phyloP scores from a whole-genome alignment of 2,888 invertebrate species.

The Himalopsyche anomala region DNA sequence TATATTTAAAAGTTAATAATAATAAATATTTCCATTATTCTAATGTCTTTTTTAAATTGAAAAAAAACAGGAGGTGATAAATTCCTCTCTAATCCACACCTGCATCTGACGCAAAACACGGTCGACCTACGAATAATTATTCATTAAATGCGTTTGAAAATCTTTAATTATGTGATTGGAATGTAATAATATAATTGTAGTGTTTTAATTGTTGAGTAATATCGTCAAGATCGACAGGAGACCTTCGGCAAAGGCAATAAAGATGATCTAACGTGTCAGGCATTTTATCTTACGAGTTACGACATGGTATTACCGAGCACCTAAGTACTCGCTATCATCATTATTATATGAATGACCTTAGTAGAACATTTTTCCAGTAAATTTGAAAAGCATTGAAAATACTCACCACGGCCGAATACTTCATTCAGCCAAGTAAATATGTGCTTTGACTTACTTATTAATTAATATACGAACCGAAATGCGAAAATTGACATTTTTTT shows the following conservation, averaged over 20 bases:
- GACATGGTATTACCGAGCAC: neutral
- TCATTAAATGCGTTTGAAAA: too few species aligned
- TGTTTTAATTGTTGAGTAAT: constrained; percentile 5
- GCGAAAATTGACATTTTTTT: too few species aligned
- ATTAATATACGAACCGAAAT: too few species aligned
- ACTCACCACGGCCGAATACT: neutral
- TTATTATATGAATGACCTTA: constrained; percentile 31
- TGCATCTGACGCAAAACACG: too few species aligned
- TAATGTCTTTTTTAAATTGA: too few species aligned
- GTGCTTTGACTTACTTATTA: too few species aligned
- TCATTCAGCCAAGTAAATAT: neutral
- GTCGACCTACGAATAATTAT: too few species aligned
- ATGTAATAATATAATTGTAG: neutral
- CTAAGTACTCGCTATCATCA: neutral
- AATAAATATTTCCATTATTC: too few species aligned
- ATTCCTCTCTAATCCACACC: too few species aligned
- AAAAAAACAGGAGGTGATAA: too few species aligned
- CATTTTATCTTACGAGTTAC: constrained; percentile 31
- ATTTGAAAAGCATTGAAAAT: constrained; percentile 38
- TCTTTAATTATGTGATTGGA: too few species aligned
- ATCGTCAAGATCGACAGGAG: neutral
- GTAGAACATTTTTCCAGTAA: neutral
- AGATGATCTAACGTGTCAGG: constrained; percentile 11
- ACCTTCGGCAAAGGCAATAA: constrained; percentile 11
- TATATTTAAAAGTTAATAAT: too few species aligned